Evolutionary conservation across 2,797 vertebrate species (phyloP).

Genomic region (Podarcis lilfordi): DNA sequence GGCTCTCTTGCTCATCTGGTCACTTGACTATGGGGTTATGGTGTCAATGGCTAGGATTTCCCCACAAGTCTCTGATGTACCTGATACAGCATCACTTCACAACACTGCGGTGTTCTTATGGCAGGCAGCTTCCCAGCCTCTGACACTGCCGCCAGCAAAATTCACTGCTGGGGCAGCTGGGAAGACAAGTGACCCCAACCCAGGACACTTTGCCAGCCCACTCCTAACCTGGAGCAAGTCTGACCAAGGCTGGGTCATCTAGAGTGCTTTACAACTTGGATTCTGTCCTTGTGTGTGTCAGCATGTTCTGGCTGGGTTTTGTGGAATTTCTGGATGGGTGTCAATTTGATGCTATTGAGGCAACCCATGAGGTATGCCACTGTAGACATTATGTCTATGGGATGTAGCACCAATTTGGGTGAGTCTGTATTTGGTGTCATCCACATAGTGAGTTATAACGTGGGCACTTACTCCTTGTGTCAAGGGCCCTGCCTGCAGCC

Average conservation of each 20-base stretch:
- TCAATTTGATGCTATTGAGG: not conserved
- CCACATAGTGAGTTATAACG: not conserved
- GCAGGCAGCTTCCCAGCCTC: not conserved
- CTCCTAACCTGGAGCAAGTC: not conserved
- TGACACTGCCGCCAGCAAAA: not conserved
- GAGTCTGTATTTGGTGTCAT: not conserved
- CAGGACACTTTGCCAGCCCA: not conserved
- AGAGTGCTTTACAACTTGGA: not conserved
- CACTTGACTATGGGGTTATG: not conserved
- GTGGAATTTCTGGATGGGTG: not conserved
- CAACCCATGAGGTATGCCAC: not conserved
- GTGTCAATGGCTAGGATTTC: not conserved
- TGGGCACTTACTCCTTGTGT: not conserved
- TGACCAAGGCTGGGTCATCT: not conserved
- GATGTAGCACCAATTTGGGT: not conserved
- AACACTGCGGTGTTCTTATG: not conserved
- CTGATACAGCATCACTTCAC: not conserved
- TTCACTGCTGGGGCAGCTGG: not conserved
- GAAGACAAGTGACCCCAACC: not conserved
- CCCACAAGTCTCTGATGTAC: too few relatives aligned
- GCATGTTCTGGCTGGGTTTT: too few relatives aligned
- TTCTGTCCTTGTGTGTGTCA: not conserved
- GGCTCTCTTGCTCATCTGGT: not conserved
- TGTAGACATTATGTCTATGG: not conserved
- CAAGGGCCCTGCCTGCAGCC: not conserved